These are phyloP conservation scores for Hipposideros larvatus DNA, from an alignment of 2,797 vertebrate species.

Conservation along the genomic window DNA sequence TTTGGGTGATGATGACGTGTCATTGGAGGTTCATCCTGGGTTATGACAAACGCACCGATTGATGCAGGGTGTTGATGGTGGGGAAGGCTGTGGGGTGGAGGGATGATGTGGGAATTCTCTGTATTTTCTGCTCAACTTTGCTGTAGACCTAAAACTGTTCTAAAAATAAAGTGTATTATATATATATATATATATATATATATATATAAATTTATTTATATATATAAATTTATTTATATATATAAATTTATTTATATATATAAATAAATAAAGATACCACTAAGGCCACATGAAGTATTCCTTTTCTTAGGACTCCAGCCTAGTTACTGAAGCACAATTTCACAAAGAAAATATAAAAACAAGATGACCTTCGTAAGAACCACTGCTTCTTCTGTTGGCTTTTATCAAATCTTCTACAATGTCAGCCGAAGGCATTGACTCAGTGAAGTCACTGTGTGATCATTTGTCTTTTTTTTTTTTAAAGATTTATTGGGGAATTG, in stretches of 20 bases:
- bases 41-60: not conserved
- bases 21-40: rapidly evolving
- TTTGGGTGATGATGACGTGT: not conserved
- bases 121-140: not conserved
- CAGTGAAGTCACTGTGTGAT: not conserved
- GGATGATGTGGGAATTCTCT: not conserved
- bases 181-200: not conserved
- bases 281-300: not conserved
- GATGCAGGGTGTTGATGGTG: not conserved
- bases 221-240: too few relatives aligned
- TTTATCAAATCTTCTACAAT: not conserved
- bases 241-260: not conserved
- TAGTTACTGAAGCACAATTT: not conserved
- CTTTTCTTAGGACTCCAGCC: not conserved
- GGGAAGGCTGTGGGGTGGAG: not conserved
- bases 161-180: not conserved
- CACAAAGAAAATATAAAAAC: not conserved
- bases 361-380: not conserved
- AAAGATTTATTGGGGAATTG: too few relatives aligned
- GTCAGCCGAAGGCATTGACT: not conserved
- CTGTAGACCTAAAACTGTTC: not conserved
- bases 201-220: not conserved
- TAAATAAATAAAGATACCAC: not conserved
- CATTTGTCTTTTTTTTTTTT: not conserved
- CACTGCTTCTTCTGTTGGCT: not conserved